phyloP scores from a whole-genome alignment of 2,888 invertebrate species.

The Meliscaeva auricollis region DNA sequence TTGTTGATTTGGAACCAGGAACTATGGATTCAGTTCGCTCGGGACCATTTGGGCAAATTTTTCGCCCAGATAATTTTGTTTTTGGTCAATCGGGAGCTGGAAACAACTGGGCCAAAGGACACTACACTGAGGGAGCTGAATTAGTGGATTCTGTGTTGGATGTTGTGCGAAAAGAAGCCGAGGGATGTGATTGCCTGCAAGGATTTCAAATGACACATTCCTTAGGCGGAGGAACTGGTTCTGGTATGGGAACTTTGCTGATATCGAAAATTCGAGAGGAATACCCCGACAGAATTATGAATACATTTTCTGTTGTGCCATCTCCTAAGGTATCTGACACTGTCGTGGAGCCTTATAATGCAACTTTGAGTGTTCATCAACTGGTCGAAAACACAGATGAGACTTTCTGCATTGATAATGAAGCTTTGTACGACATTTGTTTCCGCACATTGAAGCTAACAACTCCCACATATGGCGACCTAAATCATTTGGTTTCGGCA shows the following conservation, averaged over 20 bases:
- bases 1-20: conserved; percentile 98
- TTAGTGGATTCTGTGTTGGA: conserved; percentile 93
- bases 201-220: conserved; percentile 94
- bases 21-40: conserved; percentile 99
- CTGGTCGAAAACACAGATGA: conserved; percentile 96
- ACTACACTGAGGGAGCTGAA: conserved; percentile 97
- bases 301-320: conserved; percentile 92
- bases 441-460: conserved; percentile 94
- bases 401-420: conserved; percentile 96
- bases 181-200: conserved; percentile 95
- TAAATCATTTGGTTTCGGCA: conserved; percentile 95
- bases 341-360: conserved; percentile 92
- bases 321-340: conserved; percentile 91
- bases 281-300: conserved; percentile 94
- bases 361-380: conserved; percentile 94
- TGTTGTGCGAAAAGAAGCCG: conserved; percentile 93
- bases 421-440: conserved; percentile 96
- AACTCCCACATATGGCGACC: conserved; percentile 96
- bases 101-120: conserved; percentile 96
- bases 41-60: conserved; percentile 96
- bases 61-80: conserved; percentile 97
- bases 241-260: conserved; percentile 94
- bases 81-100: conserved; percentile 95
- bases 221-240: conserved; percentile 94
- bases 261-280: conserved; percentile 96